Percentiles rank a stretch among this genome's conserved stretches.
These are phyloP conservation scores for Caenorhabditis becei DNA, from an alignment of 2,888 invertebrate species.

Conservation along the genomic window DNA sequence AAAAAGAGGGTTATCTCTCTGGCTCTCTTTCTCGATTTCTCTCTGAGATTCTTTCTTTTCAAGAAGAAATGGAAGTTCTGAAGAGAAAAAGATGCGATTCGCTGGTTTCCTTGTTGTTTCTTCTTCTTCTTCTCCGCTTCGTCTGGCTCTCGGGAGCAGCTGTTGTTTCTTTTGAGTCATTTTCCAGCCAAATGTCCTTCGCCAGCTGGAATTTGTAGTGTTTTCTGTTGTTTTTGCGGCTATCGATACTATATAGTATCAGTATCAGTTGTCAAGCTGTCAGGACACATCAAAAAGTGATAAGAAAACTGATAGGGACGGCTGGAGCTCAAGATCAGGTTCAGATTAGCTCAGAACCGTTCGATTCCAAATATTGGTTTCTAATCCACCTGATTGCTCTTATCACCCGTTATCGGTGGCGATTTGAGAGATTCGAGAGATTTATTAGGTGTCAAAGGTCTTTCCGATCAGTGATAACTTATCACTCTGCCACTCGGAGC, in stretches of 20 bases:
- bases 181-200: neutral
- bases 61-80: slow-evolving; percentile 13
- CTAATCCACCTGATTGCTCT: neutral
- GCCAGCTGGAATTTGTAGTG: neutral
- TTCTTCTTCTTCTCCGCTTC: neutral
- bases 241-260: no score
- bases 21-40: slow-evolving; percentile 4
- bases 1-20: slow-evolving; percentile 35
- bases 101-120: slow-evolving; percentile 37
- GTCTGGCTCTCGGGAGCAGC: slow-evolving; percentile 34
- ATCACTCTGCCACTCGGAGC: neutral
- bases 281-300: no score
- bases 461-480: neutral
- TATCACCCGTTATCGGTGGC: neutral
- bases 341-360: neutral
- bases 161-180: slow-evolving; percentile 44
- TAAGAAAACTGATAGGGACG: no score
- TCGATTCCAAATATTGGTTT: neutral
- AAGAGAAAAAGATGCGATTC: slow-evolving; percentile 20
- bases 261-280: no score
- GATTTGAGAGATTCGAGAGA: slow-evolving; percentile 8
- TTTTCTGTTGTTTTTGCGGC: neutral
- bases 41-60: neutral
- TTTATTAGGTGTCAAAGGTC: slow-evolving; percentile 25
- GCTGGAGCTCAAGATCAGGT: no score